A percentile compares a stretch with the other conserved stretches of the same genome.
Evolutionary conservation across 2,888 invertebrate species (phyloP).

Genomic region (Diarsia mendica): DNA sequence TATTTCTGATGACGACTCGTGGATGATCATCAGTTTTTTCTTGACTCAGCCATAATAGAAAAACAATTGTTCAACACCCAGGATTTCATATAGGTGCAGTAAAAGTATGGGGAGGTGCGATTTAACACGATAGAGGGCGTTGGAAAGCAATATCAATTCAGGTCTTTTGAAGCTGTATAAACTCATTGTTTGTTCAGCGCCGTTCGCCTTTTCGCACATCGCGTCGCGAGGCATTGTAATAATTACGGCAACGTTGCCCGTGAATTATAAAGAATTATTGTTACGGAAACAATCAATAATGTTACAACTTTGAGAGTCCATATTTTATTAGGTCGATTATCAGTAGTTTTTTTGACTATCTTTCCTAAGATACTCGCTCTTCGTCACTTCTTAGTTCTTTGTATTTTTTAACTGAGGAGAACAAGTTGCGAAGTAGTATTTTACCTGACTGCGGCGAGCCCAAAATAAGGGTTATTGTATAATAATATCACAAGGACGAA

Average conservation of each 20-base stretch:
- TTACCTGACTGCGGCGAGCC: too few relatives aligned
- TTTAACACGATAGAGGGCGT: not conserved
- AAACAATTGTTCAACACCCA: not conserved
- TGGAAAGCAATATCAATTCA: not conserved
- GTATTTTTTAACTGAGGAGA: not conserved
- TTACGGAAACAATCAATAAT: not conserved
- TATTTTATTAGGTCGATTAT: too few relatives aligned
- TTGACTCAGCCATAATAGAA: not conserved
- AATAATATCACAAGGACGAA: too few relatives aligned
- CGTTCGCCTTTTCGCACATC: not conserved
- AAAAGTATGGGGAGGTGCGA: not conserved
- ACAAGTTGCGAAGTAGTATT: not conserved
- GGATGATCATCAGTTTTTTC: too few relatives aligned
- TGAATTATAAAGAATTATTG: not conserved
- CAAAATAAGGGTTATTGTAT: too few relatives aligned
- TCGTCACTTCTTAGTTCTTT: not conserved
- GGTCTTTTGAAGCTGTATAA: not conserved
- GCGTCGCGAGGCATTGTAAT: not conserved
- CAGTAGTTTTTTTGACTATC: not conserved
- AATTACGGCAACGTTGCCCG: not conserved
- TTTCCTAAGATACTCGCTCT: too few relatives aligned
- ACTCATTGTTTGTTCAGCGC: not conserved
- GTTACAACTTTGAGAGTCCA: not conserved
- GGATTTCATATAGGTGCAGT: not conserved
- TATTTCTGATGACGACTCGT: not conserved